Base-by-base conservation (phyloP, 92 coral and sea anemone species). In the Galaxea fascicularis region DNA sequence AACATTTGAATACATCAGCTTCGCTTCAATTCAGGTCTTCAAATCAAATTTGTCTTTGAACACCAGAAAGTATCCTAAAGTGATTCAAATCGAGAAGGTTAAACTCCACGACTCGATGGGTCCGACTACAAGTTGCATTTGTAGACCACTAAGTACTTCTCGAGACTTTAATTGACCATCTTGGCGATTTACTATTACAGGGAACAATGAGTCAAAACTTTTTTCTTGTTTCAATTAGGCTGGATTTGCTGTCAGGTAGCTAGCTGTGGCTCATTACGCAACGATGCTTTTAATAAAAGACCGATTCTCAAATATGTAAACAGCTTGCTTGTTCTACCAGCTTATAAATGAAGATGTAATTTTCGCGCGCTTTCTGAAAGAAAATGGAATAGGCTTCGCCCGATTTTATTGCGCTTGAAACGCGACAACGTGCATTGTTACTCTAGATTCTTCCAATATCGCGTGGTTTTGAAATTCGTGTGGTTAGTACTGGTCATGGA, bases 221-320 rank as follows among this genome's bases (percentile, higher is more conserved):
- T 69, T 82, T 70, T 82, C 69, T 71, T 39, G 86, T 82, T 71
- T 71, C 86, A 82, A 31, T 82, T 82, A 82, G 54, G 77, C 51
- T 27, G 60, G 45, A 69, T 39, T 54, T 82, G 56, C 78, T 69
- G 39, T 82, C 45, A 71, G 54, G 70, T 58, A 82, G 57, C 86
- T 69, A 68, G 69, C 31, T 35, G 62, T 25, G 46, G 78, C 57
- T 57, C 69, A 30, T 68, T 54, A 30, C 85, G 85, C 58, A 15
- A 69, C 76, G 85, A 31, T 39, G 70, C 53, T 44, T 54, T 82
- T 71, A 69, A 70, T 82, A 29, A 84, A 86, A 82, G 86, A 83
- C 89, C 91, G 93, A 87, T 82, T 71, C 74, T 74, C 31, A 87
- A 87, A 90, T 87, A 90, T 90, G 93, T 90, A 86, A 90, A 90